These are phyloP conservation scores for Celastrina argiolus DNA, from an alignment of 2,888 invertebrate species.

Conservation along the genomic window DNA sequence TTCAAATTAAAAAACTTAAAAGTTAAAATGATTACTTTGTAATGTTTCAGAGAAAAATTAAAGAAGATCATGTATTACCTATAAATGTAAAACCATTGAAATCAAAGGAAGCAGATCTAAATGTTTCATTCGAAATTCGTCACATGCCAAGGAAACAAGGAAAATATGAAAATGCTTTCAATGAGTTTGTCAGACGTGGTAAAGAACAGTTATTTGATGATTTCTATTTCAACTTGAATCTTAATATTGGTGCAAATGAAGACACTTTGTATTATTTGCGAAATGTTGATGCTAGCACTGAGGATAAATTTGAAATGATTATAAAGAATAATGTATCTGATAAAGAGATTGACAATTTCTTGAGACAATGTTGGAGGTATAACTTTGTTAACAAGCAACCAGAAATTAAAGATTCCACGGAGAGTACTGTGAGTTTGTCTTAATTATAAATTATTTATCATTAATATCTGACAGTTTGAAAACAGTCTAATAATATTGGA, in stretches of 20 bases:
- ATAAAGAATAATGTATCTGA: slow-evolving; percentile 51
- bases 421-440: slow-evolving; percentile 45
- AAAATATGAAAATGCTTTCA: slow-evolving; percentile 58
- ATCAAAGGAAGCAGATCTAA: slow-evolving; percentile 52
- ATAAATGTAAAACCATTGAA: slow-evolving; percentile 50
- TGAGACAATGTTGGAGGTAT: slow-evolving; percentile 66
- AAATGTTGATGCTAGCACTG: slow-evolving; percentile 59
- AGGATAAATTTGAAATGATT: slow-evolving; percentile 61
- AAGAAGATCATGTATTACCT: slow-evolving; percentile 56
- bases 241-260: slow-evolving; percentile 39
- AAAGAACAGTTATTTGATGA: slow-evolving; percentile 62
- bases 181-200: slow-evolving; percentile 59
- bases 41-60: slow-evolving; percentile 51
- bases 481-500: too few species aligned
- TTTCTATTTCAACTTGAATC: slow-evolving; percentile 44
- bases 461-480: too few species aligned
- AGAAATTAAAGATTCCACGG: slow-evolving; percentile 42
- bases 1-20: background rate
- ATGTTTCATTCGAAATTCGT: slow-evolving; percentile 52
- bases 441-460: background rate
- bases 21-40: background rate
- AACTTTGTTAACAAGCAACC: slow-evolving; percentile 52
- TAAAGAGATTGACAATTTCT: slow-evolving; percentile 62
- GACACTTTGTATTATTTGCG: slow-evolving; percentile 52
- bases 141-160: slow-evolving; percentile 56